Conservation (phyloP, 2,113 vertebrate species). For the Riparia riparia region DNA sequence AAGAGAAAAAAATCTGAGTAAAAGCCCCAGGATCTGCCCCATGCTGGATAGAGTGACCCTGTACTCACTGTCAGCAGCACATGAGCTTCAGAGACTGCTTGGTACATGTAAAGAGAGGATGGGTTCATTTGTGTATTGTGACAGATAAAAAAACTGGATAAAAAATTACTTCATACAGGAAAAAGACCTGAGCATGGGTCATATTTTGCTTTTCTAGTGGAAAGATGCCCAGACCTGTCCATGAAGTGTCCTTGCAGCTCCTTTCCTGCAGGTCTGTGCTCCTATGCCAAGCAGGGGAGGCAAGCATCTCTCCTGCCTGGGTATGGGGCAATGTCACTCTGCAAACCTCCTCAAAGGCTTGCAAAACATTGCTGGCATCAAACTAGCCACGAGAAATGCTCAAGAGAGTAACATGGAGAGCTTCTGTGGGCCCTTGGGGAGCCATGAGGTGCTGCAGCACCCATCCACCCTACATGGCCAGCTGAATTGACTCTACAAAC, state of each 20-base stretch:
- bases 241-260: accelerated
- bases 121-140: not conserved
- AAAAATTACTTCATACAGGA: not conserved
- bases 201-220: not conserved
- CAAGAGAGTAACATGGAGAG: not conserved
- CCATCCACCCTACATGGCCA: accelerated
- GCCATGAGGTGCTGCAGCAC: not conserved
- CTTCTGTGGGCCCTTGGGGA: not conserved
- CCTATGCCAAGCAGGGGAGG: accelerated
- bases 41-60: not conserved
- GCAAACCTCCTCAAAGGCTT: not conserved
- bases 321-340: not conserved
- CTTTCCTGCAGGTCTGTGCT: not conserved
- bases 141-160: not conserved
- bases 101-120: not conserved
- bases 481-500: not conserved
- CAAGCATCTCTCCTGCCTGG: not conserved
- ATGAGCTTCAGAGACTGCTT: accelerated
- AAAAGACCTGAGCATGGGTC: not conserved
- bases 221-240: not conserved
- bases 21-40: not conserved
- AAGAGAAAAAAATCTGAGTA: not conserved
- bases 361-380: not conserved
- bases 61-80: accelerated
- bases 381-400: accelerated